Evolutionary conservation across 2,888 invertebrate species (phyloP).

Genomic region (Stomorhina lunata): DNA sequence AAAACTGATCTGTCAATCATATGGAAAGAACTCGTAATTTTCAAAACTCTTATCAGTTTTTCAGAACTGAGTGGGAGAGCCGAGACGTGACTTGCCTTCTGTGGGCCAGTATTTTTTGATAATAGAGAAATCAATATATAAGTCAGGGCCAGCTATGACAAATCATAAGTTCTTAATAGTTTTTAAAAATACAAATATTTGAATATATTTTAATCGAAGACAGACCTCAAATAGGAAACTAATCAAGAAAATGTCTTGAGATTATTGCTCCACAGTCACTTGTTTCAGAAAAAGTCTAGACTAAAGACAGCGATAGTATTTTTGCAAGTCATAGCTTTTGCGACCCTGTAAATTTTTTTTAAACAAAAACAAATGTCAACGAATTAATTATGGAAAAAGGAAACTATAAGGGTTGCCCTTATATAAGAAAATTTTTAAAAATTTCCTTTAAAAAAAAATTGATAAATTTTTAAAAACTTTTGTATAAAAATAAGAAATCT

Average conservation of each 20-base stretch:
- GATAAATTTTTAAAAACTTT: not conserved
- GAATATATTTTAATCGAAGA: too few relatives aligned
- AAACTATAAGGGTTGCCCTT: not conserved
- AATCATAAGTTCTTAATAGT: not conserved
- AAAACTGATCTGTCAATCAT: slow-evolving; percentile 24
- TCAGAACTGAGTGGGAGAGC: not conserved
- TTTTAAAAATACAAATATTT: not conserved
- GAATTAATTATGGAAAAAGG: slow-evolving; percentile 21
- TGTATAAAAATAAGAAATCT: too few relatives aligned
- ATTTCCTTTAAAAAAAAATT: not conserved
- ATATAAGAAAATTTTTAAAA: not conserved
- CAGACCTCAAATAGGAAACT: too few relatives aligned
- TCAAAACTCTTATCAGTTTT: slow-evolving; percentile 11
- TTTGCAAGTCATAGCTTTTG: not conserved
- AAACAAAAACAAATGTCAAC: slow-evolving; percentile 18
- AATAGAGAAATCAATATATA: slow-evolving; percentile 3
- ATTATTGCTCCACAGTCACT: not conserved
- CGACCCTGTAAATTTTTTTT: slow-evolving; percentile 6
- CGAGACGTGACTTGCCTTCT: not conserved
- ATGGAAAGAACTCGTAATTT: slow-evolving; percentile 16
- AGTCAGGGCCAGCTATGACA: slow-evolving; percentile 47
- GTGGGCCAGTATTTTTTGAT: not conserved
- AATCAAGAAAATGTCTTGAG: not conserved
- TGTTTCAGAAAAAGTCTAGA: too few relatives aligned
- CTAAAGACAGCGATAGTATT: not conserved